Conservation (phyloP, 2,113 vertebrate genomes). For the Mugil cephalus region DNA sequence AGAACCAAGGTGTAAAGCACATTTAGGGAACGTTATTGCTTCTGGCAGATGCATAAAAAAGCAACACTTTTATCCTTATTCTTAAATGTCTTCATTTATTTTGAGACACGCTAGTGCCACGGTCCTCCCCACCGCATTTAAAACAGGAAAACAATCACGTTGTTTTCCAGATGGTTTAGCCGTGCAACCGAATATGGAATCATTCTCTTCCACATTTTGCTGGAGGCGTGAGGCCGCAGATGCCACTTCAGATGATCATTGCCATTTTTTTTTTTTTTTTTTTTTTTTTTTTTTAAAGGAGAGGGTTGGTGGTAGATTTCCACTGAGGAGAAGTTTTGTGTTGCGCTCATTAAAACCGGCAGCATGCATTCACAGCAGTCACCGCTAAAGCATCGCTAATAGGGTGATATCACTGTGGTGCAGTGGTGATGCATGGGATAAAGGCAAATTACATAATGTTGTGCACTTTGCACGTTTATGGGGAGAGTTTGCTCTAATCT, state of each 20-base stretch:
- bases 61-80: constrained; percentile 10
- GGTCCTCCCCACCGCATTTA: constrained; percentile 33
- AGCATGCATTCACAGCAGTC: constrained; percentile 49
- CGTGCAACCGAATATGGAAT: constrained; percentile 60
- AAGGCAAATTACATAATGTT: background rate
- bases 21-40: background rate
- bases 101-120: constrained; percentile 7
- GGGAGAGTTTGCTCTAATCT: too few species aligned
- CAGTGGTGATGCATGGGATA: background rate
- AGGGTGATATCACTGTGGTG: constrained; percentile 7
- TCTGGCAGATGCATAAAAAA: background rate
- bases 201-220: constrained; percentile 61
- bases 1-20: background rate
- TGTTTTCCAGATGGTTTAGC: constrained; percentile 56
- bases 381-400: constrained; percentile 19
- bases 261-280: too few species aligned
- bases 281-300: too few species aligned
- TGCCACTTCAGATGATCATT: constrained; percentile 70
- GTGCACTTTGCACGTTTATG: background rate
- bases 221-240: constrained; percentile 66
- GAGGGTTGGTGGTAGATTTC: constrained; percentile 59
- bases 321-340: constrained; percentile 62
- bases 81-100: constrained; percentile 30
- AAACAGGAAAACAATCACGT: constrained; percentile 41
- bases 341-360: constrained; percentile 62